phyloP scores from a whole-genome alignment of 2,113 vertebrate genomes.

The Gymnogyps californianus region DNA sequence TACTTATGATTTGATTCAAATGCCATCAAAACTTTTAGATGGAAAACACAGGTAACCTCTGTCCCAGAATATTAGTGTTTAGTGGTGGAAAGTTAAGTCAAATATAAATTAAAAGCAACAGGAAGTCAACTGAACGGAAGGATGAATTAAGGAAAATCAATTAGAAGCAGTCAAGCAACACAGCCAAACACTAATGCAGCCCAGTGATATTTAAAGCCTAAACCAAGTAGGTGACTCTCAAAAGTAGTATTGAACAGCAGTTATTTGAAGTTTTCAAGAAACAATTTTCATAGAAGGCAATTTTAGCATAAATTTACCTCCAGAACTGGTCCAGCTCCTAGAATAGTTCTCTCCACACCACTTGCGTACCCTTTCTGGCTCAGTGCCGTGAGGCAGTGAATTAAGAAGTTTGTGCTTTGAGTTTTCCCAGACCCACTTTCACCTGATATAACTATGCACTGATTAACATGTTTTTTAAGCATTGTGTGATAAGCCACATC shows the following conservation, averaged over 20 bases:
- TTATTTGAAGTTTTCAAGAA: background rate
- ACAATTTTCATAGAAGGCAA: background rate
- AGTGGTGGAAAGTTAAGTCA: background rate
- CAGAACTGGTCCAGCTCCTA: slow-evolving; percentile 90
- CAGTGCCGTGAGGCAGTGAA: slow-evolving; percentile 93
- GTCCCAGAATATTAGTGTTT: background rate
- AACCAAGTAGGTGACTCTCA: background rate
- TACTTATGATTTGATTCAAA: background rate
- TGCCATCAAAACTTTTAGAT: background rate
- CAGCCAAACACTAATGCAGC: background rate
- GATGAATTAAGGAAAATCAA: background rate
- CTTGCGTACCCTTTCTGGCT: slow-evolving; percentile 90
- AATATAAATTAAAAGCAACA: background rate
- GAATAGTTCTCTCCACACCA: slow-evolving; percentile 88
- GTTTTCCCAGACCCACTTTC: slow-evolving; percentile 95
- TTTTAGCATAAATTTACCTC: slow-evolving; percentile 81
- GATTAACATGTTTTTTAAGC: slow-evolving; percentile 83
- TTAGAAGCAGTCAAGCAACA: background rate
- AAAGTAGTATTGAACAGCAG: background rate
- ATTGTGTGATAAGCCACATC: slow-evolving; percentile 88
- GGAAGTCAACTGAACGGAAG: background rate
- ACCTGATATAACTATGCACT: slow-evolving; percentile 92
- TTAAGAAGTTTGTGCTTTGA: slow-evolving; percentile 92
- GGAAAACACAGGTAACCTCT: background rate
- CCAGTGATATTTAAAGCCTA: background rate